Evolutionary conservation across 2,113 vertebrate genomes (phyloP).

Genomic region (Tragulus kanchil): DNA sequence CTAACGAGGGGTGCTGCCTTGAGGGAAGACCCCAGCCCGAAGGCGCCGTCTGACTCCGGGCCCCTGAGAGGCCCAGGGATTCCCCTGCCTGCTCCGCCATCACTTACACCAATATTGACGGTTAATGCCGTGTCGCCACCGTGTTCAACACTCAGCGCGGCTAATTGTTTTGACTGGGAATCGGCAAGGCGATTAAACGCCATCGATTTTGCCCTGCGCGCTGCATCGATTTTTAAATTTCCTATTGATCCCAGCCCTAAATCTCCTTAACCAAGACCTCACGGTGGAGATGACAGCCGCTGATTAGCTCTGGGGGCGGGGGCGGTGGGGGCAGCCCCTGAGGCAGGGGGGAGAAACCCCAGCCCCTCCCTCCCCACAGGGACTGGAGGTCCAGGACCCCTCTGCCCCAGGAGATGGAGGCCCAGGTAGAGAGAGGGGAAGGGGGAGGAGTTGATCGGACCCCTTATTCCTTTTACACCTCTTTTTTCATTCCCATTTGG

Average conservation of each 20-base stretch:
- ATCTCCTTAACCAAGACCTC: conserved; percentile 93
- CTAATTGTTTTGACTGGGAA: conserved; percentile 98
- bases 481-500: not conserved
- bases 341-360: not conserved
- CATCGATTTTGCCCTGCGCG: conserved; percentile 98
- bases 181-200: conserved; percentile 98
- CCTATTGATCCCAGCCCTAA: conserved; percentile 96
- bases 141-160: conserved; percentile 96
- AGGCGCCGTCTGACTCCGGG: not conserved
- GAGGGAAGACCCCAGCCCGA: conserved; percentile 51
- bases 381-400: not conserved
- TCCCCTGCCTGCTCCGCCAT: conserved; percentile 80
- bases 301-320: conserved; percentile 85
- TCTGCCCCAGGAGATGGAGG: not conserved
- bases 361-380: not conserved
- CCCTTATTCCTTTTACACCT: not conserved
- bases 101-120: conserved; percentile 87
- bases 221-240: conserved; percentile 99
- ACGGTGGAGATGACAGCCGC: conserved; percentile 88
- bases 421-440: not conserved
- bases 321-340: not conserved
- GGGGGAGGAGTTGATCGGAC: not conserved
- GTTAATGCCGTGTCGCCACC: conserved; percentile 87
- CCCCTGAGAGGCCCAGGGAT: conserved; percentile 62
- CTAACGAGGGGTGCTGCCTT: not conserved